Base-by-base conservation (phyloP, 2,888 invertebrate genomes). In the Ormyrus thymus region DNA sequence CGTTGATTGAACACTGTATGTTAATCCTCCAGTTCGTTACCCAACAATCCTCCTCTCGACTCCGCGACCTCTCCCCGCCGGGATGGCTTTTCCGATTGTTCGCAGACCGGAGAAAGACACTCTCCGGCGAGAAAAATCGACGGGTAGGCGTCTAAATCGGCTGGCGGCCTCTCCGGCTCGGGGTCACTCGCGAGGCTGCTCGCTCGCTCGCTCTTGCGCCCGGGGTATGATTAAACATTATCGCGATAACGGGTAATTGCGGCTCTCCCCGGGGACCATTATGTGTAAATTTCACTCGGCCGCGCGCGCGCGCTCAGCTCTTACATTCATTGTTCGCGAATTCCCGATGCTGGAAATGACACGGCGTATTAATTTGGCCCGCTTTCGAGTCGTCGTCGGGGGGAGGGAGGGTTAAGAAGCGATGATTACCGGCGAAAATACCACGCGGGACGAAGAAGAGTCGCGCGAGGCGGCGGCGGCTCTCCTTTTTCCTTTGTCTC, bases 221-320 rank as follows among this genome's bases (percentile, higher is more conserved):
- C 73, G 73, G 72, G 76, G 75, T 78, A 72, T 78, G 78, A 81
- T 81, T 81, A 81, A 81, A 81, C 81, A 81, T 81, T 81, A 81
- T 81, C 72, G 78, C 81, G 78, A 81, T 81, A 81, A 75, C 76
- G 72, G 75, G 72, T 78, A 81, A 81, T 81, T 80, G 77, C 61
- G 77, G 74, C 58, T 76, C 72, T 80, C 74, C 29, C 29, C 76
- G 62, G 73, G 71, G 76, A 78, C 75, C 59, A 81, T 81, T 81
- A 81, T 81, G 81, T 81, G 80, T 80, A 80, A 80, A 80, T 80
- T 80, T 81, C 80, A 78, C 68, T 75, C 29, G 29, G 70, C 61
- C 46, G 56, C 58, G 51, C 51, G 10, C 70, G 15, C 58, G 10
- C 45, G 6, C 10, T 53, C 59, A 50, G 61, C 66, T 72, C 74